These are phyloP conservation scores for Pseudococcus jackbeardsleyi DNA, from an alignment of 2,888 invertebrate species.

Conservation along the genomic window DNA sequence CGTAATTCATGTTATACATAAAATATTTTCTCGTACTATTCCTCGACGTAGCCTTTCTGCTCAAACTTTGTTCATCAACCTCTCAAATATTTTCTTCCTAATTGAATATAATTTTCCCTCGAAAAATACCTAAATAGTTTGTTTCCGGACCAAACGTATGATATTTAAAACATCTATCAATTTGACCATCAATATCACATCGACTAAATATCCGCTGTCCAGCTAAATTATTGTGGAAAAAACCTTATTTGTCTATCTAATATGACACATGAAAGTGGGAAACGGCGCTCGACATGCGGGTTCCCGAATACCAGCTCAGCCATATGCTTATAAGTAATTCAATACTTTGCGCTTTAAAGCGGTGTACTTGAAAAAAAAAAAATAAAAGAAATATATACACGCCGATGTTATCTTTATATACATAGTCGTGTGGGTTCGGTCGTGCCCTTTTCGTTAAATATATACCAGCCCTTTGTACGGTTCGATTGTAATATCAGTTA, in stretches of 20 bases:
- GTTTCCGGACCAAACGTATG: too few species aligned
- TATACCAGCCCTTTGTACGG: constrained; percentile 42
- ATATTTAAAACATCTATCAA: not conserved
- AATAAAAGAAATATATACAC: not conserved
- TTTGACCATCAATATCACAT: not conserved
- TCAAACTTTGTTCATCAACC: too few species aligned
- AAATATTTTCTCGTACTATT: too few species aligned
- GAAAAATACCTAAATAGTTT: too few species aligned
- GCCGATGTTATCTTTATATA: constrained; percentile 53
- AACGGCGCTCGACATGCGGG: constrained; percentile 19
- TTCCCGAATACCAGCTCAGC: not conserved
- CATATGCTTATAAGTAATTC: constrained; percentile 56
- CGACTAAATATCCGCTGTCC: constrained; percentile 23
- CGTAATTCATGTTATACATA: too few species aligned
- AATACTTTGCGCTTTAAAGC: constrained; percentile 62
- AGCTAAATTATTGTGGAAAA: not conserved
- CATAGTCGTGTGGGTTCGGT: constrained; percentile 33
- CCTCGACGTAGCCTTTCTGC: too few species aligned
- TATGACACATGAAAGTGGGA: not conserved
- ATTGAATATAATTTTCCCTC: too few species aligned
- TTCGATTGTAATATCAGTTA: constrained; percentile 61
- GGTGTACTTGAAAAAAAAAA: constrained; percentile 11
- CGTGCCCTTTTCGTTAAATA: constrained; percentile 36
- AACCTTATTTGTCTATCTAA: constrained; percentile 1
- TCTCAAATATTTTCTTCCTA: too few species aligned